Conservation (phyloP, 2,797 vertebrate genomes). For the Notamacropus eugenii region DNA sequence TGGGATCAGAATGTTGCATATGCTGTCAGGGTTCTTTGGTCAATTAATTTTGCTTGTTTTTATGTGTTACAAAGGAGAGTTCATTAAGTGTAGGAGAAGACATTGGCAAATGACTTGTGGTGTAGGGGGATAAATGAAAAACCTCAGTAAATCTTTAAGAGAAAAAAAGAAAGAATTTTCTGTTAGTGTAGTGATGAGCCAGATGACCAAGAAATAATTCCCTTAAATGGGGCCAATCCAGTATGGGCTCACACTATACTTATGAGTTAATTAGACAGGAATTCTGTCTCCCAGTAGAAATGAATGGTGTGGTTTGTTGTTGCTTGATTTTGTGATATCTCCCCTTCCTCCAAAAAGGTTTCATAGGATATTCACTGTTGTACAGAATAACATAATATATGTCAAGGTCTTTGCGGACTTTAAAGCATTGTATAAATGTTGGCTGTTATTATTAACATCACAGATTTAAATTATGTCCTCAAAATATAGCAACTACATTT, state of each 20-base stretch:
- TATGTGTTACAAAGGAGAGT: background rate
- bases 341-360: background rate
- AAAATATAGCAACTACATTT: background rate
- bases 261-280: background rate
- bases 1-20: background rate
- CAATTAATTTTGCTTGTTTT: background rate
- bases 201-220: background rate
- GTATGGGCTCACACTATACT: background rate
- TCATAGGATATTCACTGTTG: background rate
- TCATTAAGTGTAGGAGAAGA: background rate
- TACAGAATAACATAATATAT: background rate
- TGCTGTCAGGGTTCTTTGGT: background rate
- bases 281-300: background rate
- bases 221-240: background rate
- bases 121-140: background rate
- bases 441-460: slow-evolving; percentile 15
- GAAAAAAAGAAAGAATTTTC: background rate
- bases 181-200: background rate
- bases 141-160: background rate
- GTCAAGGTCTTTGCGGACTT: background rate
- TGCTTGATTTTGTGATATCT: background rate
- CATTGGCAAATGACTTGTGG: background rate
- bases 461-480: background rate
- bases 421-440: slow-evolving; percentile 35
- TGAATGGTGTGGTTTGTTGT: background rate